Evolutionary conservation across 2,797 vertebrate species (phyloP).

Genomic region (Phrynocephalus guinanensis): DNA sequence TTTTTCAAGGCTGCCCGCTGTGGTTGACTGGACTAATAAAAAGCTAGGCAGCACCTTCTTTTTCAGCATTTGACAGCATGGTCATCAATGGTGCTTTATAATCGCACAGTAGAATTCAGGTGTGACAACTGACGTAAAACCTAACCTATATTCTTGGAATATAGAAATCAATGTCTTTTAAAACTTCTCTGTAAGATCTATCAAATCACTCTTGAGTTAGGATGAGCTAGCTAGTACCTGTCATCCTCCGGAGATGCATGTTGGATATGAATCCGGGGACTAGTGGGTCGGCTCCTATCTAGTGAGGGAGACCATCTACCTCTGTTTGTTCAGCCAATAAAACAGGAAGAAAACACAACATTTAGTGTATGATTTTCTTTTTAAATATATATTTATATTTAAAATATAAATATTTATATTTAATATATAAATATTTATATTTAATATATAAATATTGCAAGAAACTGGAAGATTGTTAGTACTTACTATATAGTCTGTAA

Average conservation of each 20-base stretch:
- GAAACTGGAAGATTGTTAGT: conserved; percentile 71
- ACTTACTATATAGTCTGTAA: background rate
- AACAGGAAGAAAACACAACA: conserved; percentile 80
- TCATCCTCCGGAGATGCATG: conserved; percentile 97
- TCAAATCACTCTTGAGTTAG: conserved; percentile 68
- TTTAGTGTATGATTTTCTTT: conserved; percentile 74
- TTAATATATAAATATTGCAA: conserved; percentile 27
- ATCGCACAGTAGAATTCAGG: conserved; percentile 35
- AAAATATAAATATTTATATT: too few species aligned
- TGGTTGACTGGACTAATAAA: background rate
- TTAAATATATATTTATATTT: too few species aligned
- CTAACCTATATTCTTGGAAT: conserved; percentile 52
- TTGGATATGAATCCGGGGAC: conserved; percentile 99
- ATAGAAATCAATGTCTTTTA: conserved; percentile 2
- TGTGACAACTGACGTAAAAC: conserved; percentile 33
- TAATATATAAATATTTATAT: background rate
- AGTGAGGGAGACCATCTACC: conserved; percentile 91
- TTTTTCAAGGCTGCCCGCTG: background rate
- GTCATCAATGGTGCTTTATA: conserved; percentile 63
- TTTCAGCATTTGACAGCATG: conserved; percentile 13
- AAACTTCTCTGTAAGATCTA: conserved; percentile 58
- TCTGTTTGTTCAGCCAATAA: conserved; percentile 81
- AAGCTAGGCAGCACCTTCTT: background rate
- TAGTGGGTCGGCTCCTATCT: conserved; percentile 94
- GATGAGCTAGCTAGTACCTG: conserved; percentile 89